Base-by-base conservation (phyloP, 1,140 invertebrate genomes). In the Neomicropteryx cornuta region DNA sequence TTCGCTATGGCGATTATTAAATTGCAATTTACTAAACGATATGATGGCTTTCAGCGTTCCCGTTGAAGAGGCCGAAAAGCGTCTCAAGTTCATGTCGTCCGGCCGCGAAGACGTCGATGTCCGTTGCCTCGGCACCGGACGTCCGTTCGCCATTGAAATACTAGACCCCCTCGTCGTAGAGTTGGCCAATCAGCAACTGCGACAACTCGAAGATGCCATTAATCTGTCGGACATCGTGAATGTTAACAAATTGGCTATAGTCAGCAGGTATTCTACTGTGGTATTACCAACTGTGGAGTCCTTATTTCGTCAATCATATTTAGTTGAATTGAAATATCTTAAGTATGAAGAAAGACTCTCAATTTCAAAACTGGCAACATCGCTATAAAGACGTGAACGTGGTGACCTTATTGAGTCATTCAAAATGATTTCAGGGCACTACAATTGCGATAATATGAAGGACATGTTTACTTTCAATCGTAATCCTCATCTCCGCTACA, bases 81-180 rank as follows among this genome's bases (percentile, higher is more conserved):
- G 60, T 6, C 44, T 72, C 34, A 76, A 84, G 60, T 79, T 97
- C 75, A 80, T 87, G 46, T 78, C 92, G 4, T 94, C 91, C 39
- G 94, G 94, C 1, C 68, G 94, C 36, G 94, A 97, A 68, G 94
- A 98, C 69, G 88, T 91, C 0, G 91, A 96, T 66, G 90, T 97
- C 0, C 62, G 87, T 31, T 88, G 83, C 57, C 56, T 96, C 22
- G 86, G 88, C n/a, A 69, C 68, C 33, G 93, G 92, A 2, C 62
- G 90, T 30, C 90, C 89, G 1, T 94, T 94, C 65, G 82, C 80
- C 3, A 58, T 93, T 11, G 87, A 94, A 72, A 71, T 93, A 29
- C 44, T 78, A 0, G 77, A 87, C 63, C 79, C 85, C 11, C 68
- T 62, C 44, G 50, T 60, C 28, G 72, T 73, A 2, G 63, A 69